Conservation (phyloP, 1,140 invertebrate species). For the Caenorhabditis tropicalis region DNA sequence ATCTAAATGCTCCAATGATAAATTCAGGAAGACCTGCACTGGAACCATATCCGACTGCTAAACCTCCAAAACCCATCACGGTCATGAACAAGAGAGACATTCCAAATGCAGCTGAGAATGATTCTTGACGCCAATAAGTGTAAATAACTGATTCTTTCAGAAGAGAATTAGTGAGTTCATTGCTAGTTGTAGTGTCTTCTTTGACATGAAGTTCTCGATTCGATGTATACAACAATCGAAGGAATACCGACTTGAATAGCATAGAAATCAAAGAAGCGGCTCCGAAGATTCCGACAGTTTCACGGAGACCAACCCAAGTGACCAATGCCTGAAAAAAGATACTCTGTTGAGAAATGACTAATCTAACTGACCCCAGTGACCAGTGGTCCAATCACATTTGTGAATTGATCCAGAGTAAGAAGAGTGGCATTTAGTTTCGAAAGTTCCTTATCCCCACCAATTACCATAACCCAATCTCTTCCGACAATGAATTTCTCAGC, state of each 20-base stretch:
- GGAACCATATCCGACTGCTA: slow-evolving; percentile 62
- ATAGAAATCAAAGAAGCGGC: slow-evolving; percentile 19
- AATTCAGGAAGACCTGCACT: slow-evolving; percentile 58
- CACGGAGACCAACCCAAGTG: slow-evolving; percentile 48
- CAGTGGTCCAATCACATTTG: slow-evolving; percentile 61
- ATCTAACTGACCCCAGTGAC: slow-evolving; percentile 55
- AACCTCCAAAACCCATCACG: slow-evolving; percentile 47
- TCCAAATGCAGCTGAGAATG: slow-evolving; percentile 51
- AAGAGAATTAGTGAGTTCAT: not conserved
- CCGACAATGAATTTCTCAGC: slow-evolving; percentile 49
- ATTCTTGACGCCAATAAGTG: slow-evolving; percentile 45
- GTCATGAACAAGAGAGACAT: slow-evolving; percentile 56
- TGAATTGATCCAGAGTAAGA: slow-evolving; percentile 60
- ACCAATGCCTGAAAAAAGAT: slow-evolving; percentile 43
- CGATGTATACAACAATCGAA: not conserved
- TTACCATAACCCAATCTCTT: slow-evolving; percentile 50
- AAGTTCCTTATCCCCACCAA: not conserved
- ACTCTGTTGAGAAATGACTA: not conserved
- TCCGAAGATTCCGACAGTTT: slow-evolving; percentile 34
- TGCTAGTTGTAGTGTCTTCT: not conserved
- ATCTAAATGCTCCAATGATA: slow-evolving; percentile 53
- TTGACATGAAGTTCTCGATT: slow-evolving; percentile 22
- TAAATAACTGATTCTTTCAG: not conserved
- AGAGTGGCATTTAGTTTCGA: slow-evolving; percentile 61
- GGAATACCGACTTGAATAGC: slow-evolving; percentile 34